These are phyloP conservation scores for Apteryx owenii DNA, from an alignment of 2,113 vertebrate species.

Conservation along the genomic window DNA sequence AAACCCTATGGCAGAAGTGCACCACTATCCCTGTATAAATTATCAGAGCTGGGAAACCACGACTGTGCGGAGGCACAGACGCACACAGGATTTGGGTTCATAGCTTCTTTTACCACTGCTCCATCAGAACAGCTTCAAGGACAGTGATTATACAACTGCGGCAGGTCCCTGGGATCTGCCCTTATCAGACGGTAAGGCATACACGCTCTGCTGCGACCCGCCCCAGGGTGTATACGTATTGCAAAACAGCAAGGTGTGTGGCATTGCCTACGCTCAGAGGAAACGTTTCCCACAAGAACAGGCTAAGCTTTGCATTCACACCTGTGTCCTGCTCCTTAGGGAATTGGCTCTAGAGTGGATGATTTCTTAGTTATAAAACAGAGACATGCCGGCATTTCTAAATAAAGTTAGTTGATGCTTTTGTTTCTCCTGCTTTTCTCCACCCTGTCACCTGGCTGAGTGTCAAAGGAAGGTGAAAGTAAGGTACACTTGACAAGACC, in stretches of 20 bases:
- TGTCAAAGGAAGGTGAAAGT: neutral
- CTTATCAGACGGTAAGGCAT: neutral
- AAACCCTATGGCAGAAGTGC: neutral
- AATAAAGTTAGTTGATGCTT: neutral
- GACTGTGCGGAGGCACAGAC: neutral
- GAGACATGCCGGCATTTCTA: neutral
- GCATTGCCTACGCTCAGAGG: neutral
- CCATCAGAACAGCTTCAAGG: neutral
- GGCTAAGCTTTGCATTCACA: slow-evolving; percentile 5
- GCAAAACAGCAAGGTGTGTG: neutral
- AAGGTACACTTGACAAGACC: neutral
- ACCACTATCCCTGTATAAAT: neutral
- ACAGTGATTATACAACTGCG: neutral
- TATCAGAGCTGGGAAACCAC: neutral
- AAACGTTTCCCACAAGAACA: slow-evolving; percentile 39
- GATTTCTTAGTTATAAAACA: neutral
- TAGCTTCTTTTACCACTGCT: neutral
- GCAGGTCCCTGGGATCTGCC: neutral
- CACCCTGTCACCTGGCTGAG: neutral
- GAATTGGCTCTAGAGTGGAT: neutral
- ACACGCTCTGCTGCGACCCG: neutral
- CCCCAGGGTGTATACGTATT: rapidly evolving
- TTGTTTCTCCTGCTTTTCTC: neutral
- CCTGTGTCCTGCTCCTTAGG: neutral
- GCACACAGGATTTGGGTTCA: neutral